phyloP scores from a whole-genome alignment of 2,797 vertebrate species.

The Sebastes glaucus region DNA sequence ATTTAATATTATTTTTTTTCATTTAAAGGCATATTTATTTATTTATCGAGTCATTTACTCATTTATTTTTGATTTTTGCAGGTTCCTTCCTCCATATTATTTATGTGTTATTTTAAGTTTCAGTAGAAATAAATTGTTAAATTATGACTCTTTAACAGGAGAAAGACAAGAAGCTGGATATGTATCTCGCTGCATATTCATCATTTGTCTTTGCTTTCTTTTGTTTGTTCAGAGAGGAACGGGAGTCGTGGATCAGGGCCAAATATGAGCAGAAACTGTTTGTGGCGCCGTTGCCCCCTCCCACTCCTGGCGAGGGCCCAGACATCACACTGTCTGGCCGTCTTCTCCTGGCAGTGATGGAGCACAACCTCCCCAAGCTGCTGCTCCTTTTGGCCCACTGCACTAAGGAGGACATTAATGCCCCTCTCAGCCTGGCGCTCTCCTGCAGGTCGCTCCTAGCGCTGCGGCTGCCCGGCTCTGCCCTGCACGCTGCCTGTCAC shows the following conservation, averaged over 20 bases:
- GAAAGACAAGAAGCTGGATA: background rate
- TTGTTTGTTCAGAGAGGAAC: conserved; percentile 85
- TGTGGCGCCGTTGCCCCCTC: conserved; percentile 86
- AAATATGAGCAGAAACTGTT: conserved; percentile 96
- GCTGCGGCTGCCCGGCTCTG: conserved; percentile 82
- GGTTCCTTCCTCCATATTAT: background rate
- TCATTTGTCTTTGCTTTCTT: background rate
- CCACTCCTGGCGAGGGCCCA: conserved; percentile 80
- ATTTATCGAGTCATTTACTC: too few relatives aligned
- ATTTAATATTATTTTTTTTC: too few relatives aligned
- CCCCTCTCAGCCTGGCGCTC: conserved; percentile 66
- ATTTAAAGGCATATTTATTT: too few relatives aligned
- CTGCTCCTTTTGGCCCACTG: conserved; percentile 92
- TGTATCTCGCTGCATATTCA: background rate
- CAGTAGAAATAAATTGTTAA: background rate
- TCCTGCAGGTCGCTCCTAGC: conserved; percentile 71
- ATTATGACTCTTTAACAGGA: background rate
- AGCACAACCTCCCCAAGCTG: conserved; percentile 87
- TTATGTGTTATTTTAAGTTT: background rate
- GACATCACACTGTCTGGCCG: conserved; percentile 83
- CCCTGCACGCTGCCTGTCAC: conserved; percentile 91
- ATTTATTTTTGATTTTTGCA: too few relatives aligned
- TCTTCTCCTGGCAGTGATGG: conserved; percentile 84
- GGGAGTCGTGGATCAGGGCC: conserved; percentile 93
- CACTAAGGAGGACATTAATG: conserved; percentile 89